These are phyloP conservation scores for Nemapogon koenigi DNA, from an alignment of 2,888 invertebrate species.

Conservation along the genomic window DNA sequence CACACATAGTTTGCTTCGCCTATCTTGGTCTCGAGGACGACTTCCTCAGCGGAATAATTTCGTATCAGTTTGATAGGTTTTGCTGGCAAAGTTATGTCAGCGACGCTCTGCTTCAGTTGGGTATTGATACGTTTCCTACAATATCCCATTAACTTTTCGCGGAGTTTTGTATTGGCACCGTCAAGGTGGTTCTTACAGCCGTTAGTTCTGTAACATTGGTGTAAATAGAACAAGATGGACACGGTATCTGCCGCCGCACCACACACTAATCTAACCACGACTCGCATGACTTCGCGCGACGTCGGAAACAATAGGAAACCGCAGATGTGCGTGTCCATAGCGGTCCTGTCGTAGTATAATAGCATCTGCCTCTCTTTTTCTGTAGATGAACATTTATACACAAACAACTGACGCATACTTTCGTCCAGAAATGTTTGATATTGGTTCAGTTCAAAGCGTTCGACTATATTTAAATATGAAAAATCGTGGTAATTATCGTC, in stretches of 20 bases:
- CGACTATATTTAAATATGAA: conserved; percentile 34
- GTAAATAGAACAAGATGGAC: conserved; percentile 50
- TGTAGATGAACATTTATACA: conserved; percentile 17
- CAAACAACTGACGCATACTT: conserved; percentile 36
- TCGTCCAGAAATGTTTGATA: conserved; percentile 39
- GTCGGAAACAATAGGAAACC: conserved; percentile 33
- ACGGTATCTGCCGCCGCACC: conserved; percentile 37
- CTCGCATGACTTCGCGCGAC: conserved; percentile 46
- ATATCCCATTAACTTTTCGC: conserved; percentile 44
- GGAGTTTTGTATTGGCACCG: conserved; percentile 38
- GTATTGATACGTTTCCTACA: conserved; percentile 34
- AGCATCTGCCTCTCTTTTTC: conserved; percentile 25
- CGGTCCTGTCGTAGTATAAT: conserved; percentile 40
- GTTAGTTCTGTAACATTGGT: conserved; percentile 44
- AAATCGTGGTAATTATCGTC: conserved; percentile 37
- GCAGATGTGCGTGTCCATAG: conserved; percentile 47
- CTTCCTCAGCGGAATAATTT: conserved; percentile 34
- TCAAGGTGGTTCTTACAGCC: conserved; percentile 38
- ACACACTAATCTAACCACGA: conserved; percentile 40
- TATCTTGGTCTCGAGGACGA: conserved; percentile 42
- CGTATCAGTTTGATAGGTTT: conserved; percentile 40
- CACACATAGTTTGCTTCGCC: conserved; percentile 46
- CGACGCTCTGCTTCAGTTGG: conserved; percentile 38
- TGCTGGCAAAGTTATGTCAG: conserved; percentile 33
- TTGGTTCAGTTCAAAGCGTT: conserved; percentile 47